Conservation (phyloP, 2,888 invertebrate genomes). For the Nomada goodeniana region DNA sequence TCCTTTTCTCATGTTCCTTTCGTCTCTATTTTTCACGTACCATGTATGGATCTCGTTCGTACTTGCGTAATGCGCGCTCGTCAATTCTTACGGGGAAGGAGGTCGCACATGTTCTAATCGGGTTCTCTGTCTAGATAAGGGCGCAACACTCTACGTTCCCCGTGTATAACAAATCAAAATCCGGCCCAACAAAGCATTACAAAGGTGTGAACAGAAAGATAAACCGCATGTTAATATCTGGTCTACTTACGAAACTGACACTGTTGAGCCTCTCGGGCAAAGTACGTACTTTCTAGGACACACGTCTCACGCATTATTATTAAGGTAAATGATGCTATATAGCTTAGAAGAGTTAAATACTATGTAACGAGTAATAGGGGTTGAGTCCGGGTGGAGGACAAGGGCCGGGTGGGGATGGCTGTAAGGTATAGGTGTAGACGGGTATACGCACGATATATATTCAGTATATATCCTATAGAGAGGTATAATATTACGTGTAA, state of each 20-base stretch:
- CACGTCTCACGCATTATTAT: conserved; percentile 84
- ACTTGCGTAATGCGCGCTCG: conserved; percentile 38
- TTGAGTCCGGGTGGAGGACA: conserved; percentile 59
- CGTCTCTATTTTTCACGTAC: neutral
- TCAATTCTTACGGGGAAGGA: conserved; percentile 29
- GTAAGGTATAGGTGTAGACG: conserved; percentile 73
- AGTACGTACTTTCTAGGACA: conserved; percentile 84
- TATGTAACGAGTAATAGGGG: conserved; percentile 77
- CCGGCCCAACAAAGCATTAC: conserved; percentile 80
- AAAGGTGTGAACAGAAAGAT: conserved; percentile 72
- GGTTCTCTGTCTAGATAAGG: conserved; percentile 23
- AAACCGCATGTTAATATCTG: conserved; percentile 80
- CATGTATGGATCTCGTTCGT: conserved; percentile 9
- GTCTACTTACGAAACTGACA: conserved; percentile 84
- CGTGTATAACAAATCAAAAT: conserved; percentile 76
- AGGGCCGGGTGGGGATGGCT: conserved; percentile 11
- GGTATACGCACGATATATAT: conserved; percentile 80
- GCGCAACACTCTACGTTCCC: conserved; percentile 59
- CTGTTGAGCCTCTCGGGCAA: conserved; percentile 83
- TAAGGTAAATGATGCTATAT: conserved; percentile 81
- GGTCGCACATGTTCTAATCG: conserved; percentile 36
- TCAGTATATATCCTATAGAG: conserved; percentile 79
- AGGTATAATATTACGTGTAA: conserved; percentile 79
- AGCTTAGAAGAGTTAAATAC: conserved; percentile 83
- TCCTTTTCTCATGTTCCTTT: neutral